phyloP scores from a whole-genome alignment of 2,888 invertebrate species.

The Eugnorisma glareosa region DNA sequence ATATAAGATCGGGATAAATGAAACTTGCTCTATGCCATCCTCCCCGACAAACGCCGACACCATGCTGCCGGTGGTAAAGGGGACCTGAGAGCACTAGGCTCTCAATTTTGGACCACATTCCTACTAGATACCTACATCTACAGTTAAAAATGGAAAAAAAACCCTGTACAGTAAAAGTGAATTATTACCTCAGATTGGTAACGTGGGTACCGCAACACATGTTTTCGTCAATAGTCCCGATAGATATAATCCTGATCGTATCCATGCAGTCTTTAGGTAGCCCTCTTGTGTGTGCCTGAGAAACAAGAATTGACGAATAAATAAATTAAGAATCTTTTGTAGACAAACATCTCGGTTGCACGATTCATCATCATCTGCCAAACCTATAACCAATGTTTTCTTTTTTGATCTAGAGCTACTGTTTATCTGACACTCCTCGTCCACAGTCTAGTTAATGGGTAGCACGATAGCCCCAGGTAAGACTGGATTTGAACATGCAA shows the following conservation, averaged over 20 bases:
- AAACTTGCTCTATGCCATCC: background rate
- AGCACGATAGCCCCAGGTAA: no score
- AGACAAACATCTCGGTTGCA: background rate
- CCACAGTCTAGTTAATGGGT: no score
- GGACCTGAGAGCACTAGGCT: background rate
- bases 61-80: background rate
- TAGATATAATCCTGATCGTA: conserved; percentile 94
- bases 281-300: conserved; percentile 92
- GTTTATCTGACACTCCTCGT: background rate
- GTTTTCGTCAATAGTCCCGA: conserved; percentile 94
- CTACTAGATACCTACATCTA: background rate
- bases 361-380: background rate
- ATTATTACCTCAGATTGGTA: conserved; percentile 91
- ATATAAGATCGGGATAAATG: background rate
- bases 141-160: background rate
- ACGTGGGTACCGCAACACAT: conserved; percentile 98
- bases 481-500: background rate
- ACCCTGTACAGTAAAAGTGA: conserved; percentile 43
- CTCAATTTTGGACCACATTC: background rate
- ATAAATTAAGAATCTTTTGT: background rate
- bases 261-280: conserved; percentile 95
- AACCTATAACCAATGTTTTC: background rate
- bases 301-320: conserved; percentile 3
- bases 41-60: background rate
- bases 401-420: background rate